A percentile compares a stretch with the other conserved stretches of the same genome.
Conservation (phyloP, 2,888 invertebrate genomes). For the Bruchidius siliquastri region DNA sequence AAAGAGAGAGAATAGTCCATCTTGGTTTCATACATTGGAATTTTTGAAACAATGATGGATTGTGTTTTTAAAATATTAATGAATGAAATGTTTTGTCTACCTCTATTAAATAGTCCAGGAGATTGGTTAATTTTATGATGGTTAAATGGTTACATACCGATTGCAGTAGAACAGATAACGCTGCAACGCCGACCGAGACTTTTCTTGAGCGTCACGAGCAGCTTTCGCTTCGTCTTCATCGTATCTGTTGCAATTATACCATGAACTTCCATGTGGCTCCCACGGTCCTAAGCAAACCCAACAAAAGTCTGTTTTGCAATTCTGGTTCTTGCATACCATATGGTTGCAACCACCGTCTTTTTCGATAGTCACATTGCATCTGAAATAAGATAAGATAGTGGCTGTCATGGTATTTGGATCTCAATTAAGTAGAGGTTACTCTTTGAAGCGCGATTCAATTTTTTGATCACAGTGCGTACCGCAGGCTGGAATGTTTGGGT, state of each 20-base stretch:
- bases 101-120: too few species aligned
- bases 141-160: conserved; percentile 52
- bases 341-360: conserved; percentile 99
- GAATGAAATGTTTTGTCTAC: too few species aligned
- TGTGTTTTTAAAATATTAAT: too few species aligned
- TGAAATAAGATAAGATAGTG: not conserved
- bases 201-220: conserved; percentile 93
- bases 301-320: conserved; percentile 97
- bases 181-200: conserved; percentile 87
- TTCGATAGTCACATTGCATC: conserved; percentile 92
- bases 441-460: too few species aligned
- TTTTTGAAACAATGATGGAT: too few species aligned
- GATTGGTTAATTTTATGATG: too few species aligned
- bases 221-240: conserved; percentile 96
- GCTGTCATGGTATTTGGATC: too few species aligned
- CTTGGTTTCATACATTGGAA: too few species aligned
- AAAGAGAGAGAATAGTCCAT: too few species aligned
- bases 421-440: too few species aligned
- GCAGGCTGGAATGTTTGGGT: too few species aligned
- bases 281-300: conserved; percentile 99
- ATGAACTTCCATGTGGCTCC: conserved; percentile 97
- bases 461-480: too few species aligned
- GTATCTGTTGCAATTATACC: conserved; percentile 96
- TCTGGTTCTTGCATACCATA: conserved; percentile 97
- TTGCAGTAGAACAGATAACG: conserved; percentile 98